A percentile compares a stretch with the other conserved stretches of the same genome.
phyloP scores from a whole-genome alignment of 2,113 vertebrate species.

The Spermophilus dauricus region DNA sequence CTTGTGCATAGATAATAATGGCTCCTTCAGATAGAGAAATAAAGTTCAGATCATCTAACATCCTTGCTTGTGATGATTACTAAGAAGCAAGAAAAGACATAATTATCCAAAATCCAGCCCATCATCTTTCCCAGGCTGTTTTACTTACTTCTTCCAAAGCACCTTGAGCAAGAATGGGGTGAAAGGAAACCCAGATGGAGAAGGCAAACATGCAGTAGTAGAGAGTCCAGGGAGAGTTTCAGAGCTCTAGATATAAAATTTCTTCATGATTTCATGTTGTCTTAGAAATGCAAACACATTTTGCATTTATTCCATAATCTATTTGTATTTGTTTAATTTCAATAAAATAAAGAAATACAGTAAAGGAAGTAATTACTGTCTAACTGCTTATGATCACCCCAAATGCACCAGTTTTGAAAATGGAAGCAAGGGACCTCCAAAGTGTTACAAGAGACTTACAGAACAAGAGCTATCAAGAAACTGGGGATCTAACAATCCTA shows the following conservation, averaged over 20 bases:
- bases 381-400: not conserved
- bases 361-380: not conserved
- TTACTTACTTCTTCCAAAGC: not conserved
- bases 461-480: not conserved
- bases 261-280: not conserved
- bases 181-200: not conserved
- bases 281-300: not conserved
- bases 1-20: not conserved
- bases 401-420: slow-evolving; percentile 11
- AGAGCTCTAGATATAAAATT: not conserved
- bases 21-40: not conserved
- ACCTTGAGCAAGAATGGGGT: not conserved
- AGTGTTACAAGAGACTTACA: not conserved
- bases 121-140: not conserved
- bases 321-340: not conserved
- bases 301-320: not conserved
- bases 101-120: not conserved
- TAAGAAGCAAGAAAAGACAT: not conserved
- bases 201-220: not conserved
- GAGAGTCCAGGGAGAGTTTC: not conserved
- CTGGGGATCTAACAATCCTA: not conserved
- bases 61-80: not conserved
- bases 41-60: not conserved
- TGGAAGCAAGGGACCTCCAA: not conserved
- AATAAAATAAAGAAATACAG: not conserved